These are phyloP conservation scores for human DNA, from an alignment of 2,113 vertebrate species.

Conservation along the genomic window DNA sequence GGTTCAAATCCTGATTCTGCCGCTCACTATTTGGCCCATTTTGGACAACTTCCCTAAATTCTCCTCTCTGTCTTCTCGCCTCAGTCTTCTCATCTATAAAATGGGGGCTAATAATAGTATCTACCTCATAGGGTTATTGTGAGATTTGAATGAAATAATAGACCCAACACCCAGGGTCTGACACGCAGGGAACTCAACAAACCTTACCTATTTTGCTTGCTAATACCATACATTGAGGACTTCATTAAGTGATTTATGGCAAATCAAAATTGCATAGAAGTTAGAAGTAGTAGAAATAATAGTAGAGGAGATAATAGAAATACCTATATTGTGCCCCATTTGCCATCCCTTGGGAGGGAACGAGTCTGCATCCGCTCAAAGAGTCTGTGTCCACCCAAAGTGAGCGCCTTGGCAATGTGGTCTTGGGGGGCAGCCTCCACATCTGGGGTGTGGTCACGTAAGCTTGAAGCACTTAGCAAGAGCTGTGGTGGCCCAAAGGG, in stretches of 20 bases:
- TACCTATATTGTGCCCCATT: too few species aligned
- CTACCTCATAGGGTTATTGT: neutral
- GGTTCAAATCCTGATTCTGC: neutral
- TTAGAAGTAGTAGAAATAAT: neutral
- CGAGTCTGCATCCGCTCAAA: neutral
- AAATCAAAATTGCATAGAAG: neutral
- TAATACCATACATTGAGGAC: neutral
- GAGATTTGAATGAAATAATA: neutral
- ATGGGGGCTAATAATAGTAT: neutral
- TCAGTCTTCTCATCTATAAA: neutral
- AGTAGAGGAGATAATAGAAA: neutral
- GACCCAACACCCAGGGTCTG: neutral
- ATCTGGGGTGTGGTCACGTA: neutral
- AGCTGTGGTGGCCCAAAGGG: neutral
- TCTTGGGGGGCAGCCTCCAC: neutral
- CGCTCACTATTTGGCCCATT: neutral
- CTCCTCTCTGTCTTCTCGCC: neutral
- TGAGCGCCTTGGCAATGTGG: too few species aligned
- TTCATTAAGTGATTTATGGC: neutral
- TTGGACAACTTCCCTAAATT: neutral
- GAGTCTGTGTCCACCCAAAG: neutral
- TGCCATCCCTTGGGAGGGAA: neutral
- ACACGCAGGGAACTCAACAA: neutral
- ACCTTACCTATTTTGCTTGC: neutral
- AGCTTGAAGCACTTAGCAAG: neutral